Base-by-base conservation (phyloP, 1,140 invertebrate species). In the Odontomachus brunneus region DNA sequence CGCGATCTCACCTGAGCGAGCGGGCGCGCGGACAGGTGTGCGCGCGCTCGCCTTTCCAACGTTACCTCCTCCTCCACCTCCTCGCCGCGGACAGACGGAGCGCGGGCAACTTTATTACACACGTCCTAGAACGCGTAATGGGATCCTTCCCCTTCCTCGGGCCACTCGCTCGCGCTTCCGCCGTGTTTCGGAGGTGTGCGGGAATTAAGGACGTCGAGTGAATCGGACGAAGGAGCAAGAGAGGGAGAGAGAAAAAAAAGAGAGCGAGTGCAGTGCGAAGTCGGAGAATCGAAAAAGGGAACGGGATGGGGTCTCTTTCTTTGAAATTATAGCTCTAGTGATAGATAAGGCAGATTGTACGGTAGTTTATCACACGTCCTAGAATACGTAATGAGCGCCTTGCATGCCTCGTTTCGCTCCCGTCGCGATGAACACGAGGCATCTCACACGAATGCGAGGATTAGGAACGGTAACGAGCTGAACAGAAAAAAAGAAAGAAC, bases 1-100 rank as follows among this genome's bases (percentile, higher is more conserved):
- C 38, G 38, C n/a, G 76, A 85, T 85, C 83, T 78, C 83, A 66
- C 74, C 65, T 59, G 76, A 82, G n/a, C 66, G 66, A n/a, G 17
- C 3, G 33, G n/a, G 26, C 72, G 57, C 44, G 29, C 49, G 22
- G 44, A 57, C 82, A 90, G 69, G 89, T 89, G 86, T 69, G 59
- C 67, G 44, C 69, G 29, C 33, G 29, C 51, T 80, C 38, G 76
- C 62, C 67, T 83, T 87, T 86, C 81, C 75, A 86, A 83, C 60
- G 53, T 86, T 76, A 73, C 71, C 53, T 82, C 38, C 38, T 44
- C 38, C 9, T 44, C 71, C 53, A 74, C 38, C 38, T 44, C 38
- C 9, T 44, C 29, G 75, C 75, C 65, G 44, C 65, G 51, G 26
- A 80, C 69, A 80, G 75, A 80, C 57, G 57, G 51, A 69, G 53